A percentile compares a stretch with the other conserved stretches of the same genome.
phyloP scores from a whole-genome alignment of 2,113 vertebrate species.

The Protobothrops mucrosquamatus region DNA sequence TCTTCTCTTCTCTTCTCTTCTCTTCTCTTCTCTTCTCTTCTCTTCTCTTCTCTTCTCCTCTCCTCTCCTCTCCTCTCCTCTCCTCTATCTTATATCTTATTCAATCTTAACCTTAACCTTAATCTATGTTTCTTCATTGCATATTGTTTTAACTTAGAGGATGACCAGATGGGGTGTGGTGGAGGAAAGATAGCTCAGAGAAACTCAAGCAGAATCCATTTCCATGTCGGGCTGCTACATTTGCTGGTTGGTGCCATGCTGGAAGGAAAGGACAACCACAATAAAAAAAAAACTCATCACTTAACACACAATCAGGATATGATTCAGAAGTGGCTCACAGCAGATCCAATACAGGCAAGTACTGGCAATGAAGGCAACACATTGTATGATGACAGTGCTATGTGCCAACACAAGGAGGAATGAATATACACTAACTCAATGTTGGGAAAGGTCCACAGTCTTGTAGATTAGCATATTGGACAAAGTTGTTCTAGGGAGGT shows the following conservation, averaged over 20 bases:
- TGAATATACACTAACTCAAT: background rate
- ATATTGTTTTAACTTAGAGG: background rate
- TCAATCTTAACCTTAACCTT: background rate
- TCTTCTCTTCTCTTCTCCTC: too few species aligned
- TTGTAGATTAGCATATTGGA: background rate
- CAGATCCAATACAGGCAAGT: background rate
- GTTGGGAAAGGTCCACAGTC: background rate
- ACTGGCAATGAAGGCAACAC: background rate
- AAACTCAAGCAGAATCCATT: background rate
- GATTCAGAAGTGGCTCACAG: background rate
- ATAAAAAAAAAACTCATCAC: background rate
- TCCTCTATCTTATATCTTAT: background rate
- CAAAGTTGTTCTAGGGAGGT: background rate
- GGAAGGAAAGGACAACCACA: background rate
- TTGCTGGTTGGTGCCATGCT: background rate
- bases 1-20: too few species aligned
- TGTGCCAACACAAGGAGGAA: background rate
- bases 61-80: too few species aligned
- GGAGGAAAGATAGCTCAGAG: background rate
- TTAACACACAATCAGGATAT: background rate
- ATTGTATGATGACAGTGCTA: background rate
- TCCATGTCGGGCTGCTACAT: background rate
- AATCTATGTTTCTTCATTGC: background rate
- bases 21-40: too few species aligned
- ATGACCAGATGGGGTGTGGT: background rate